Evolutionary conservation across 2,113 vertebrate genomes (phyloP).

Genomic region (Scartelaos histophorus): DNA sequence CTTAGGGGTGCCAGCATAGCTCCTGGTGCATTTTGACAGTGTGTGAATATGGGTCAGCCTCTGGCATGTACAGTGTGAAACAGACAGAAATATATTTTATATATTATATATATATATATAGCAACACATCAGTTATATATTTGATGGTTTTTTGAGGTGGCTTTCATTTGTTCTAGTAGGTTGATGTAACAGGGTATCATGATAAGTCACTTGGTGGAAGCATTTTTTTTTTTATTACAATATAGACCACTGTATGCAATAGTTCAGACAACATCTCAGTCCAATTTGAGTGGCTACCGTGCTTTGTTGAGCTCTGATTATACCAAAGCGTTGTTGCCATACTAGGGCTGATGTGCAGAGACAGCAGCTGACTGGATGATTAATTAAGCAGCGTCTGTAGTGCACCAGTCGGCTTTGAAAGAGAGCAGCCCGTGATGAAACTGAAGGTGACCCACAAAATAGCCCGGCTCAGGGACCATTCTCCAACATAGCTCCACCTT

Average conservation of each 20-base stretch:
- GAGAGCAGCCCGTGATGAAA: constrained; percentile 56
- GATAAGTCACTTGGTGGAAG: background rate
- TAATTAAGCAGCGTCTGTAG: constrained; percentile 61
- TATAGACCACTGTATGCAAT: background rate
- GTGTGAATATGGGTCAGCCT: constrained; percentile 15
- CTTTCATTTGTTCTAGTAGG: background rate
- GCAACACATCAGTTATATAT: background rate
- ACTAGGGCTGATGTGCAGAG: constrained; percentile 36
- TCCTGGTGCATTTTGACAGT: constrained; percentile 61
- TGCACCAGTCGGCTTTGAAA: constrained; percentile 51
- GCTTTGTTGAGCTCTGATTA: constrained; percentile 28
- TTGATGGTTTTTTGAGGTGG: background rate
- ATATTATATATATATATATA: too few relatives aligned
- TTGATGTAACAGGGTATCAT: background rate
- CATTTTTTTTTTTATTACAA: background rate
- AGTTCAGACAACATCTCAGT: background rate
- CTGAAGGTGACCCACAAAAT: constrained; percentile 69
- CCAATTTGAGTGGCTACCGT: constrained; percentile 17
- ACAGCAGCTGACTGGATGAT: constrained; percentile 60
- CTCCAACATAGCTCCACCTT: constrained; percentile 2
- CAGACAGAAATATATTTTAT: constrained; percentile 7
- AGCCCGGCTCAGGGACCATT: constrained; percentile 36
- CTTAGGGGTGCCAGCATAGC: constrained; percentile 70
- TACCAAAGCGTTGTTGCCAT: constrained; percentile 21
- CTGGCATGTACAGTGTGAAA: constrained; percentile 8